Conservation (phyloP, 1,140 invertebrate genomes). For the Vanessa atalanta region DNA sequence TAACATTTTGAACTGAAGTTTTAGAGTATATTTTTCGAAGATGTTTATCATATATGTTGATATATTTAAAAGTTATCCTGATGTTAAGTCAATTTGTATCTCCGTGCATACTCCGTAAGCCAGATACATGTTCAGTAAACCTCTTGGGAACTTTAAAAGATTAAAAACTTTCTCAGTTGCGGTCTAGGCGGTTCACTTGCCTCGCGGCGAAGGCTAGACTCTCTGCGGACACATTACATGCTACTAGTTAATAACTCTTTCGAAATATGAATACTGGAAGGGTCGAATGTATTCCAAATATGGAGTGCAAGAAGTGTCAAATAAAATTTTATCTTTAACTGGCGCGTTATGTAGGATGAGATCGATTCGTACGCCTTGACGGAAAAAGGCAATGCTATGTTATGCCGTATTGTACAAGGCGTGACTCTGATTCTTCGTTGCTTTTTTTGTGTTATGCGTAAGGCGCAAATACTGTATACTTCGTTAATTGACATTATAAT, state of each 20-base stretch:
- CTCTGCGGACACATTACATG: slow-evolving; percentile 5
- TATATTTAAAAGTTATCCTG: neutral
- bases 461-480: too few species aligned
- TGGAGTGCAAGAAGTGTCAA: too few species aligned
- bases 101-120: slow-evolving; percentile 3
- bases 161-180: slow-evolving; percentile 6
- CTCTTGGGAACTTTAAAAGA: slow-evolving; percentile 10
- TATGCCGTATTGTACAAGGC: too few species aligned
- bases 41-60: neutral
- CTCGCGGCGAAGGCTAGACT: neutral
- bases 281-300: neutral
- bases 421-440: too few species aligned
- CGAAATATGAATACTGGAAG: slow-evolving; percentile 6
- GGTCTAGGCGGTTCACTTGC: slow-evolving; percentile 1
- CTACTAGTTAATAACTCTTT: neutral
- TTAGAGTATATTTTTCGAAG: neutral
- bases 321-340: too few species aligned
- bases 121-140: slow-evolving; percentile 1
- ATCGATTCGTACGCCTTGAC: too few species aligned
- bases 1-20: neutral
- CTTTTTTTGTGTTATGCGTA: too few species aligned
- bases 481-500: too few species aligned
- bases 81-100: slow-evolving; percentile 8
- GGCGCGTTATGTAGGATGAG: too few species aligned
- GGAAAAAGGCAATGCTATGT: too few species aligned